These are phyloP conservation scores for Notolepis coatsorum DNA, from an alignment of 2,797 vertebrate genomes.

Conservation along the genomic window DNA sequence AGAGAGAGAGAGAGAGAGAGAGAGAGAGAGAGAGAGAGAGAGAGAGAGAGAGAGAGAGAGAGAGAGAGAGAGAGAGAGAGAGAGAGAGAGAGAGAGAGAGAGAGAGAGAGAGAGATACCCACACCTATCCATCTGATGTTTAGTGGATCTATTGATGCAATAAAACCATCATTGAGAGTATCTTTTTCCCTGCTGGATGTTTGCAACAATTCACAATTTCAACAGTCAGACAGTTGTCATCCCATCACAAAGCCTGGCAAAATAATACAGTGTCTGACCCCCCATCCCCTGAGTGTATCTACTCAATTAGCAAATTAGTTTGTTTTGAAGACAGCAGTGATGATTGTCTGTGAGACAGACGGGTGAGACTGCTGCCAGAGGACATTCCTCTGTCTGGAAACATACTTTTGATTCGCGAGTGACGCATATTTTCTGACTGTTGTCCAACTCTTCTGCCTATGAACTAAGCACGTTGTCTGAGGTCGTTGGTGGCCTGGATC, in stretches of 20 bases:
- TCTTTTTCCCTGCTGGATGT: constrained; percentile 3
- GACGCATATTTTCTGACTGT: constrained; percentile 44
- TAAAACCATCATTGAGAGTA: background rate
- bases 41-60: background rate
- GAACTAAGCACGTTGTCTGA: constrained; percentile 39
- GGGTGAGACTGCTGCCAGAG: constrained; percentile 60
- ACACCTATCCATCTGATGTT: background rate
- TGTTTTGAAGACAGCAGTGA: constrained; percentile 38
- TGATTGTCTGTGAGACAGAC: constrained; percentile 63
- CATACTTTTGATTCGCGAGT: constrained; percentile 45
- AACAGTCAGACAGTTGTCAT: constrained; percentile 22
- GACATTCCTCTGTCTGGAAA: constrained; percentile 62
- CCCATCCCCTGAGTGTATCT: constrained; percentile 55
- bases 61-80: constrained; percentile 6
- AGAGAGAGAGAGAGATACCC: constrained; percentile 9
- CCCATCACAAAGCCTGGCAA: background rate
- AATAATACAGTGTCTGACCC: too few species aligned
- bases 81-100: constrained; percentile 1
- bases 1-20: constrained; percentile 1
- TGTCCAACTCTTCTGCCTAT: constrained; percentile 29
- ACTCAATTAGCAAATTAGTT: constrained; percentile 56
- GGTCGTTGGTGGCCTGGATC: constrained; percentile 29
- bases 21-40: background rate
- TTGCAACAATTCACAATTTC: background rate
- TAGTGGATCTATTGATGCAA: constrained; percentile 4